These are phyloP conservation scores for Mellivora capensis DNA, from an alignment of 2,113 vertebrate genomes.

Conservation along the genomic window DNA sequence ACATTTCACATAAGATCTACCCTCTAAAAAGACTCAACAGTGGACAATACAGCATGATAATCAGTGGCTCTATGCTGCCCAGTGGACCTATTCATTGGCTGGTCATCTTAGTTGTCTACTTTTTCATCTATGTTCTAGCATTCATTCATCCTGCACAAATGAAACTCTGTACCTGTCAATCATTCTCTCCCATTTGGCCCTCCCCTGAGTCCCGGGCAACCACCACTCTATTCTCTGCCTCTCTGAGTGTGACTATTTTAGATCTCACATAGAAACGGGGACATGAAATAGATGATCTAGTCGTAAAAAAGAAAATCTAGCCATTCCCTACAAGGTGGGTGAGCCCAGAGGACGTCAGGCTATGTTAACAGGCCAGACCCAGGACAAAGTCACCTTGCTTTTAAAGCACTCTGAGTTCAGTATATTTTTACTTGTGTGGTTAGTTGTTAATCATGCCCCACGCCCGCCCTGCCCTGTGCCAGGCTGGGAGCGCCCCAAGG, in stretches of 20 bases:
- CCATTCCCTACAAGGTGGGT: neutral
- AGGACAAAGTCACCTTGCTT: accelerated
- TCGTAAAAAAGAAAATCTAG: neutral
- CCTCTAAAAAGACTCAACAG: neutral
- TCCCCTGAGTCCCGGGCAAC: neutral
- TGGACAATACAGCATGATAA: neutral
- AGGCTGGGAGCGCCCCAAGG: accelerated
- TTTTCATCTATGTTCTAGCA: neutral
- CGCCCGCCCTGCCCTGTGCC: accelerated
- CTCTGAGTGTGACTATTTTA: neutral
- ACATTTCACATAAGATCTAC: neutral
- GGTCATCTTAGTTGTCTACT: neutral
- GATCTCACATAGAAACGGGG: neutral
- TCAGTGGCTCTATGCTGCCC: accelerated
- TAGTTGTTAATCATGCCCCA: neutral
- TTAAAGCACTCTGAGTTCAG: neutral
- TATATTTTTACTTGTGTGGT: too few relatives aligned
- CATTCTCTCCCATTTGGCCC: neutral
- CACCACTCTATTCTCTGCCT: neutral
- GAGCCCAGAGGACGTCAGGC: accelerated
- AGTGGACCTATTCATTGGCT: neutral
- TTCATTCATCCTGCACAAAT: neutral
- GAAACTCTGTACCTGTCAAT: neutral
- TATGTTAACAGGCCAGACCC: too few relatives aligned
- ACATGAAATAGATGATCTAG: neutral